These are phyloP conservation scores for Huso huso DNA, from an alignment of 2,797 vertebrate species.

Conservation along the genomic window DNA sequence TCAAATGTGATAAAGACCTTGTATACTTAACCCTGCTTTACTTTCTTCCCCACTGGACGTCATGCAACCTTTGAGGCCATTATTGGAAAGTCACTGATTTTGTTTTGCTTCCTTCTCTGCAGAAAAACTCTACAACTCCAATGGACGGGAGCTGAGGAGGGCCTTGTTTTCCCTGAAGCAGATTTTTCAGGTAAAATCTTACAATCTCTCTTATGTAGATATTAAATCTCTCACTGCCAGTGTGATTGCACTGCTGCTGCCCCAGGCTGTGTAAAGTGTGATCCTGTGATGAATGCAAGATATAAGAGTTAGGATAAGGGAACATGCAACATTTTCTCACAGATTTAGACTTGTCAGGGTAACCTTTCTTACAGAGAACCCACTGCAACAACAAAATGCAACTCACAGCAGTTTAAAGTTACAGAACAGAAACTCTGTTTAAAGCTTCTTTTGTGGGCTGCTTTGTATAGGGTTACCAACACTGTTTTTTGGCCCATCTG, in stretches of 20 bases:
- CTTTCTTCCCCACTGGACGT: too few species aligned
- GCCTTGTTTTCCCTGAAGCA: constrained; percentile 93
- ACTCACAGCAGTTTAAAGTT: too few species aligned
- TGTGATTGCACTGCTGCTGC: background rate
- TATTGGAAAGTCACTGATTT: constrained; percentile 2
- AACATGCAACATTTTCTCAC: too few species aligned
- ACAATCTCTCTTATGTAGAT: background rate
- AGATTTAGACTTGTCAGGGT: too few species aligned
- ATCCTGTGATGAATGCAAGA: background rate
- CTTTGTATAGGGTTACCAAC: too few species aligned
- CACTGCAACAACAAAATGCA: too few species aligned
- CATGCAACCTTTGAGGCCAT: background rate
- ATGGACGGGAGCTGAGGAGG: constrained; percentile 83
- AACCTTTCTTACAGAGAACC: too few species aligned
- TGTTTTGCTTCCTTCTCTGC: constrained; percentile 32
- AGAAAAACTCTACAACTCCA: constrained; percentile 92
- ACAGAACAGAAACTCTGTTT: too few species aligned
- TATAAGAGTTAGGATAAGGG: background rate
- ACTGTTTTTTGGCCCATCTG: too few species aligned
- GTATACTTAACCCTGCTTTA: too few species aligned
- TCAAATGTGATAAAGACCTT: too few species aligned
- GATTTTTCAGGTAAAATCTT: constrained; percentile 83
- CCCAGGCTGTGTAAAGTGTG: background rate
- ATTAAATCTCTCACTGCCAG: background rate
- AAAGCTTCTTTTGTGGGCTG: too few species aligned